phyloP scores from a whole-genome alignment of 2,797 vertebrate species.

The Acanthurus leucopareius region DNA sequence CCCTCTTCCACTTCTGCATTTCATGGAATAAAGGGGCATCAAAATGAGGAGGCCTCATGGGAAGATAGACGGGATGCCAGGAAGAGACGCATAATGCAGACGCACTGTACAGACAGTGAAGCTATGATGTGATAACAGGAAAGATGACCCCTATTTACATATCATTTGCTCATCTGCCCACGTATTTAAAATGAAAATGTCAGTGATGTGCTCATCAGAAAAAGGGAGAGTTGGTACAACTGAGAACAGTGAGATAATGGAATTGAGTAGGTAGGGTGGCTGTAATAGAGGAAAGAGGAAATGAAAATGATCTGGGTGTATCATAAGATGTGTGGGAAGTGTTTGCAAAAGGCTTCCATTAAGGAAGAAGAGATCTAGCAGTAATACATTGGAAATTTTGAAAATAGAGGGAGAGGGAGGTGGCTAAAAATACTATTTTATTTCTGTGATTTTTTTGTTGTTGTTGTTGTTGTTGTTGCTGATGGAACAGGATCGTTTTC shows the following conservation, averaged over 20 bases:
- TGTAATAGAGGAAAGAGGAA: slow-evolving; percentile 24
- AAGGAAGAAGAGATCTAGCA: neutral
- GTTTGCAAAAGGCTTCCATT: neutral
- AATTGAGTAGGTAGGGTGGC: neutral
- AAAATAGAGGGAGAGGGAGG: neutral
- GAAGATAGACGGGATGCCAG: slow-evolving; percentile 14
- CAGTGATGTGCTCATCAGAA: slow-evolving; percentile 22
- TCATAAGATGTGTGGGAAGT: slow-evolving; percentile 19
- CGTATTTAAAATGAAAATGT: slow-evolving; percentile 31
- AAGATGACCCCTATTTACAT: slow-evolving; percentile 28
- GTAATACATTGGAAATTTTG: neutral
- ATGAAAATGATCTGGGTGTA: slow-evolving; percentile 29
- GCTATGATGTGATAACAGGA: neutral
- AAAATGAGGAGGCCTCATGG: slow-evolving; percentile 2
- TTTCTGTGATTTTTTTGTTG: neutral
- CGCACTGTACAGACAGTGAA: neutral
- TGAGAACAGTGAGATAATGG: neutral
- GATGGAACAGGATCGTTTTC: neutral
- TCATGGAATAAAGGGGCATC: neutral
- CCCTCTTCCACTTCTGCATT: slow-evolving; percentile 3
- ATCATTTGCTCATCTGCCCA: slow-evolving; percentile 41
- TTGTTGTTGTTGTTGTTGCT: too few relatives aligned
- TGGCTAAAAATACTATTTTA: neutral
- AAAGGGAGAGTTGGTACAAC: neutral
- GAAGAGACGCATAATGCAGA: neutral